Conservation (phyloP, 2,888 invertebrate genomes). For the Ommatoiulus sabulosus region DNA sequence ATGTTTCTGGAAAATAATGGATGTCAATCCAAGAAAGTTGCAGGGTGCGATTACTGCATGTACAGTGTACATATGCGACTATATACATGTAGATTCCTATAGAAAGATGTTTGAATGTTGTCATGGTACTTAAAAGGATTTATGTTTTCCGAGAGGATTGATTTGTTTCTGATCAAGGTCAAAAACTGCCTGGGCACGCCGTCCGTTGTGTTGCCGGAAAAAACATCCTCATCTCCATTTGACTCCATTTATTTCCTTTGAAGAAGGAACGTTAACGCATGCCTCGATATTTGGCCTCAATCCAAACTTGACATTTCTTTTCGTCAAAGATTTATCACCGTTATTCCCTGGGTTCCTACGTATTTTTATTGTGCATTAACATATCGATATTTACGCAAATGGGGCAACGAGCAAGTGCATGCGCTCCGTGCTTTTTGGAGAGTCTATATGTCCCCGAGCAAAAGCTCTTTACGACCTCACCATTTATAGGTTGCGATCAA, state of each 20-base stretch:
- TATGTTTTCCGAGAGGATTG: neutral
- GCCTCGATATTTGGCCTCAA: neutral
- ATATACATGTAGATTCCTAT: too few relatives aligned
- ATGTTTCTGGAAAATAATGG: too few relatives aligned
- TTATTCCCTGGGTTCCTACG: neutral
- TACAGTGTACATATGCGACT: too few relatives aligned
- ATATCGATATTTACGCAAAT: neutral
- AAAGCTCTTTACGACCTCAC: neutral
- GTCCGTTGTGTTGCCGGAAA: neutral
- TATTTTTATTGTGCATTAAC: neutral
- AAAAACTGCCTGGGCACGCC: too few relatives aligned
- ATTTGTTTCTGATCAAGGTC: neutral
- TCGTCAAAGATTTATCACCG: neutral
- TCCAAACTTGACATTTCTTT: neutral
- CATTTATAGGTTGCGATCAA: too few relatives aligned
- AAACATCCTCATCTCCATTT: neutral
- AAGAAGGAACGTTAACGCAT: neutral
- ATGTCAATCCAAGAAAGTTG: too few relatives aligned
- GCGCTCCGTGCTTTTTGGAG: too few relatives aligned
- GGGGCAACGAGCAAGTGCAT: neutral
- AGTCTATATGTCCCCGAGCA: too few relatives aligned
- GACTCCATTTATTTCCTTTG: neutral
- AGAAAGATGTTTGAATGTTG: too few relatives aligned
- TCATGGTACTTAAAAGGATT: too few relatives aligned
- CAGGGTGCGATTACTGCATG: too few relatives aligned